These are phyloP conservation scores for Bombus superbus DNA, from an alignment of 1,140 invertebrate genomes.

Conservation along the genomic window DNA sequence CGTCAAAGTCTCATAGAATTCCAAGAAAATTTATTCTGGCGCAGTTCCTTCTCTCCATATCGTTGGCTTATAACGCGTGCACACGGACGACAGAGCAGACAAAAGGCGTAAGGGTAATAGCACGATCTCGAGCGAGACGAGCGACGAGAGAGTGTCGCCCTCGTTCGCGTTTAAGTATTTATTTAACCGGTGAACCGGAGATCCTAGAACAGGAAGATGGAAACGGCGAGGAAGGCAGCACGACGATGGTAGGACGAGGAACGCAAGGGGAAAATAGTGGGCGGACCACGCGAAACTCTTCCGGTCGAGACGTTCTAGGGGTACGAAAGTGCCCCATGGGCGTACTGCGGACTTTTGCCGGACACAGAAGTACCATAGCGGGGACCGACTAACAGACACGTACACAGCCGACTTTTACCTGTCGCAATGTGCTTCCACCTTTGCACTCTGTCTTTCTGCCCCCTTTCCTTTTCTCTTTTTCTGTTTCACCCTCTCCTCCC, in stretches of 20 bases:
- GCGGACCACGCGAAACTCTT: constrained; percentile 46
- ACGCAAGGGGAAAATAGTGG: not conserved
- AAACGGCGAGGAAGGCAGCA: not conserved
- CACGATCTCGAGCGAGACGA: constrained; percentile 36
- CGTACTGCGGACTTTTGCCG: constrained; percentile 60
- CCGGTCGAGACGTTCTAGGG: constrained; percentile 49
- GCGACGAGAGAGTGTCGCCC: constrained; percentile 21
- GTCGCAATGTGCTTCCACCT: constrained; percentile 34
- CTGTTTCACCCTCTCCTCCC: not conserved
- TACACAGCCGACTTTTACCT: constrained; percentile 54
- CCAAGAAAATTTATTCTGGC: not conserved
- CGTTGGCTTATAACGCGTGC: not conserved
- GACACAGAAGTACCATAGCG: constrained; percentile 69
- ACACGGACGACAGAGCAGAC: not conserved
- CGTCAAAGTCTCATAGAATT: not conserved
- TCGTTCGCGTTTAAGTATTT: constrained; percentile 57
- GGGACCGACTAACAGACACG: constrained; percentile 60
- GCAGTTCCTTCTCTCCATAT: not conserved
- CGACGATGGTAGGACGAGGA: not conserved
- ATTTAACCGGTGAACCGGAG: constrained; percentile 55
- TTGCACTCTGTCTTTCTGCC: too few relatives aligned
- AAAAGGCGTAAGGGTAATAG: constrained; percentile 36
- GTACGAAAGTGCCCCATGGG: constrained; percentile 64
- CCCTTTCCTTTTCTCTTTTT: too few relatives aligned
- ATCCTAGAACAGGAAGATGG: not conserved